These are phyloP conservation scores for Drosophila sordidula DNA, from an alignment of 2,888 invertebrate species.

Conservation along the genomic window DNA sequence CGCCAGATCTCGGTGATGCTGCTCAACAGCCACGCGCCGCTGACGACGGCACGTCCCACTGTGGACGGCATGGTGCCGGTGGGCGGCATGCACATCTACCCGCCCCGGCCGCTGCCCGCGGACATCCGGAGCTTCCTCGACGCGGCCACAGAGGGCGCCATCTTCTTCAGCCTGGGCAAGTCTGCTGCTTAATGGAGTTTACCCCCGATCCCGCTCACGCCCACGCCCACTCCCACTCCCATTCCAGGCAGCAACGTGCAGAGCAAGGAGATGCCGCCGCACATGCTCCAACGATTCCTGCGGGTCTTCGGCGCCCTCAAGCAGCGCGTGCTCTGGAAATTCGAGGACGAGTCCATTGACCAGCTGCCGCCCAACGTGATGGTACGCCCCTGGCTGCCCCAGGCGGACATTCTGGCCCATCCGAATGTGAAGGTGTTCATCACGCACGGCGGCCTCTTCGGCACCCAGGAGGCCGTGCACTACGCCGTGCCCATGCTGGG, in stretches of 20 bases:
- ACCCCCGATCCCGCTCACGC: no score
- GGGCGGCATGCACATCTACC: slow-evolving; percentile 86
- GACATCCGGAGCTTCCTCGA: slow-evolving; percentile 85
- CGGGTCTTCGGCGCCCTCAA: slow-evolving; percentile 84
- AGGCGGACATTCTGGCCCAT: slow-evolving; percentile 86
- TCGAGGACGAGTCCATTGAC: slow-evolving; percentile 84
- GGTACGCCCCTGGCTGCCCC: slow-evolving; percentile 86
- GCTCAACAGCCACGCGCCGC: slow-evolving; percentile 85
- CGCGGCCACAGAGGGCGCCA: slow-evolving; percentile 84
- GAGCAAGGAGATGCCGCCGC: slow-evolving; percentile 84
- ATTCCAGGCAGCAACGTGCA: slow-evolving; percentile 85
- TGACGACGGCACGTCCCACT: slow-evolving; percentile 85
- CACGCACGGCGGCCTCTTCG: slow-evolving; percentile 85
- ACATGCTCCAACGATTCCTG: slow-evolving; percentile 83
- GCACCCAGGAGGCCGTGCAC: slow-evolving; percentile 85
- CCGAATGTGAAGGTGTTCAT: slow-evolving; percentile 85
- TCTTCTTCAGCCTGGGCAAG: slow-evolving; percentile 85
- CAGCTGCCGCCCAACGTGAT: slow-evolving; percentile 85
- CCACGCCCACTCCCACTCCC: no score
- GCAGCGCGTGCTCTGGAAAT: slow-evolving; percentile 86
- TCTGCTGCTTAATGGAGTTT: no score
- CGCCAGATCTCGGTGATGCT: slow-evolving; percentile 85
- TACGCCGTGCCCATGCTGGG: slow-evolving; percentile 85
- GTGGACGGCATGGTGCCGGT: slow-evolving; percentile 86
- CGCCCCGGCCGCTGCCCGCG: slow-evolving; percentile 79